Conservation (phyloP, 2,797 vertebrate genomes). For the Bryconaethiops microstoma region DNA sequence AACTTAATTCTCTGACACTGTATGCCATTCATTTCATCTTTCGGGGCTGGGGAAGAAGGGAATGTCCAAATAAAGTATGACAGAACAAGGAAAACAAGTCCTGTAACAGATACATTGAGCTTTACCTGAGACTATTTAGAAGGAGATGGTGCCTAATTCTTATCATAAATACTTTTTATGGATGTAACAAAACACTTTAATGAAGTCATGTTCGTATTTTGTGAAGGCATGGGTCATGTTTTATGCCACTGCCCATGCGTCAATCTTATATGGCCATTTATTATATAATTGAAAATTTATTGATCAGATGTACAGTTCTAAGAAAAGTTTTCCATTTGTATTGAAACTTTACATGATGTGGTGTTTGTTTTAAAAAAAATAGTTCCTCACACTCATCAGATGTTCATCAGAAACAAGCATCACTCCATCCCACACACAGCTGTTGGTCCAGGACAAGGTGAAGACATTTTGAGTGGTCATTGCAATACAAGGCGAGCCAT, state of each 20-base stretch:
- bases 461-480: constrained; percentile 26
- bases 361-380: not conserved
- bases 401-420: not conserved
- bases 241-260: not conserved
- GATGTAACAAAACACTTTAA: constrained; percentile 31
- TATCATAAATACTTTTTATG: constrained; percentile 48
- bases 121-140: constrained; percentile 25
- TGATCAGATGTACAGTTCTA: not conserved
- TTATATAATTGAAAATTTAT: not conserved
- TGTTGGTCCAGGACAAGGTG: constrained; percentile 13
- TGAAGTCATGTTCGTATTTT: constrained; percentile 39
- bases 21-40: constrained; percentile 63
- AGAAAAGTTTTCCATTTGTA: not conserved
- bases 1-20: constrained; percentile 67
- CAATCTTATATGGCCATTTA: not conserved
- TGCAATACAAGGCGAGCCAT: constrained; percentile 17
- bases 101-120: constrained; percentile 45
- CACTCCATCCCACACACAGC: not conserved
- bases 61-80: constrained; percentile 36
- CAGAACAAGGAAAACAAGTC: constrained; percentile 50
- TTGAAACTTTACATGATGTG: not conserved
- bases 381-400: not conserved
- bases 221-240: constrained; percentile 5
- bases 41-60: constrained; percentile 50
- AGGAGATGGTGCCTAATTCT: constrained; percentile 34